Base-by-base conservation (phyloP, 1,140 invertebrate species). In the Drosophila fuyamai region DNA sequence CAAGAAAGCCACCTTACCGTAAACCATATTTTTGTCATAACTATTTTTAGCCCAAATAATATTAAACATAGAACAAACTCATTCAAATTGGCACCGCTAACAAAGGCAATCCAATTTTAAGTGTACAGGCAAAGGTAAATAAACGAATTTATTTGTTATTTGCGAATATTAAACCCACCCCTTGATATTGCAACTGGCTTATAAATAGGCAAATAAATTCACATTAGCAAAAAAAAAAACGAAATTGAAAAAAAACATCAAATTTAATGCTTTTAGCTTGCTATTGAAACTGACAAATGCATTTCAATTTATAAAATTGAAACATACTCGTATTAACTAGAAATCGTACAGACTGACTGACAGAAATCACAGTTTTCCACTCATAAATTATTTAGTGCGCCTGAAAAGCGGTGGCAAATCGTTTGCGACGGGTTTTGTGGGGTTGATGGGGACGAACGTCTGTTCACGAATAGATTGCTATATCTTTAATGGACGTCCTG, bases 401-500 rank as follows among this genome's bases (percentile, higher is more conserved):
- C 60, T 51, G 65, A 44, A 68, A 68, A 53, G 38, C 53, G 38
- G n/a, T 13, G 58, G 32, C 47, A 71, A 51, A 72, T 14, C 66
- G 40, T 14, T 59, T 27, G 41, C 32, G 72, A 76, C 54, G 46
- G 38, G 14, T 66, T 53, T 53, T 66, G 60, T 68, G 59, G 60
- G 65, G 47, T 68, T 68, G 65, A 43, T 18, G 12, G n/a, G 29
- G 12, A 32, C 27, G 51, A 53, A 10, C 8, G 55, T 12, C 23
- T 41, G 12, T 43, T 63, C 55, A 13, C n/a, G 29, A 27, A 65
- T 51, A 57, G 41, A 58, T 41, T 47, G 48, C 46, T 16, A 53
- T 76, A 54, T 57, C 55, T 76, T 76, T 60, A 68, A 63, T 75
- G 58, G 55, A 47, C 18, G 16, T 53, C 38, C 53, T 74, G 50